Evolutionary conservation across 1,140 invertebrate species (phyloP).

Genomic region (Asbolus verrucosus): DNA sequence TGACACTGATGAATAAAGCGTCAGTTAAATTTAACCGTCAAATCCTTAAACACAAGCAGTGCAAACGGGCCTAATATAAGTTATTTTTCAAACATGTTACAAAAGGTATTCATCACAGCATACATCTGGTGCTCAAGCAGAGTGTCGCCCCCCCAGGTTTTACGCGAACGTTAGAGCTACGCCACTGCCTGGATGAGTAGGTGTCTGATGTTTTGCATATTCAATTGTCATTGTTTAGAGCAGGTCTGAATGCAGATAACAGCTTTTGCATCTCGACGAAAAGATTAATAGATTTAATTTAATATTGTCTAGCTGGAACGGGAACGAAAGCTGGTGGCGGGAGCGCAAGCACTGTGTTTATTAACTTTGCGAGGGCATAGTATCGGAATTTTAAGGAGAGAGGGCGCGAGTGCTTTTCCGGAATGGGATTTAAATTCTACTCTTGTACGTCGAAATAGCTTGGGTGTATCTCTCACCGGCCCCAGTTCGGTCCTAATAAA

Average conservation of each 20-base stretch:
- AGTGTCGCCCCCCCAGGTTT: no score
- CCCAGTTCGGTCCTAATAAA: constrained; percentile 14
- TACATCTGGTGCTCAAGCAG: no score
- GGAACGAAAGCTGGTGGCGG: background rate
- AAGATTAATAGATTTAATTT: constrained; percentile 49
- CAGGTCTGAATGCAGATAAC: constrained; percentile 34
- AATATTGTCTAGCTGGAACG: constrained; percentile 42
- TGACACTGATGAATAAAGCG: no score
- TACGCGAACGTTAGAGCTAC: no score
- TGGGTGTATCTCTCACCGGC: constrained; percentile 2
- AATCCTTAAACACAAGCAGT: no score
- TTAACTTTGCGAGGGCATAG: constrained; percentile 33
- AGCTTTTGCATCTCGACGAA: constrained; percentile 43
- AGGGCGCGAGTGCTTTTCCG: constrained; percentile 5
- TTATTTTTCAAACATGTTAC: no score
- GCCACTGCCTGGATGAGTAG: constrained; percentile 7
- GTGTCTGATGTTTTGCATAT: constrained; percentile 43
- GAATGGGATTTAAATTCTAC: constrained; percentile 23
- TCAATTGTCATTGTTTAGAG: constrained; percentile 44
- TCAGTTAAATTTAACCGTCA: no score
- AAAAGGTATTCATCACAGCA: no score
- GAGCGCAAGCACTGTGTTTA: constrained; percentile 15
- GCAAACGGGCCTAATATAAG: no score
- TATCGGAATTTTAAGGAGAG: constrained; percentile 39
- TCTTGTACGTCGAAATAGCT: constrained; percentile 14